Conservation (phyloP, 2,797 vertebrate species). For the Notolepis coatsorum region DNA sequence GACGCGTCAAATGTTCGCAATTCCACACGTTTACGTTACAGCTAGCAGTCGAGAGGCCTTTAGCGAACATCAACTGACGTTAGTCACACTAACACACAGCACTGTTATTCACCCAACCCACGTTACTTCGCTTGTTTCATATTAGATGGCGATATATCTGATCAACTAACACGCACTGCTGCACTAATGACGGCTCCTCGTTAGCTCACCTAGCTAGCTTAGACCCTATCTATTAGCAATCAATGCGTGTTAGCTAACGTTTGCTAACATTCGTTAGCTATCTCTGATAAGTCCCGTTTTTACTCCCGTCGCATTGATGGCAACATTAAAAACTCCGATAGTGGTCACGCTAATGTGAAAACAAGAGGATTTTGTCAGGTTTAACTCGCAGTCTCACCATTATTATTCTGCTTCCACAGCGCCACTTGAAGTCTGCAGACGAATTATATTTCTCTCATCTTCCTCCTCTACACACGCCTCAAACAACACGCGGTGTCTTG, state of each 20-base stretch:
- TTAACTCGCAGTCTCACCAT: conserved; percentile 65
- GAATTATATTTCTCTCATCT: conserved; percentile 71
- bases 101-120: no score
- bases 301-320: background rate
- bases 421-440: conserved; percentile 65
- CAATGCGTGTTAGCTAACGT: no score
- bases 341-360: background rate
- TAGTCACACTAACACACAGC: no score
- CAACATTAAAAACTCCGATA: background rate
- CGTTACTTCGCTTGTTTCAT: no score
- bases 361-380: background rate
- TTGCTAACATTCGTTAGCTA: conserved; percentile 3
- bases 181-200: background rate
- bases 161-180: conserved; percentile 2
- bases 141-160: no score
- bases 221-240: conserved; percentile 49
- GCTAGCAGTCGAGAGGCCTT: no score
- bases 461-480: conserved; percentile 48
- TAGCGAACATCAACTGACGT: no score
- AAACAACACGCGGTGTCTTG: conserved; percentile 22
- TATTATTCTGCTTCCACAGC: conserved; percentile 44
- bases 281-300: background rate
- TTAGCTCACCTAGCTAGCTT: conserved; percentile 60
- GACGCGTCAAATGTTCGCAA: no score
- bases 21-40: no score